Evolutionary conservation across 2,113 vertebrate genomes (phyloP).

Genomic region (Circaetus cinerascens): DNA sequence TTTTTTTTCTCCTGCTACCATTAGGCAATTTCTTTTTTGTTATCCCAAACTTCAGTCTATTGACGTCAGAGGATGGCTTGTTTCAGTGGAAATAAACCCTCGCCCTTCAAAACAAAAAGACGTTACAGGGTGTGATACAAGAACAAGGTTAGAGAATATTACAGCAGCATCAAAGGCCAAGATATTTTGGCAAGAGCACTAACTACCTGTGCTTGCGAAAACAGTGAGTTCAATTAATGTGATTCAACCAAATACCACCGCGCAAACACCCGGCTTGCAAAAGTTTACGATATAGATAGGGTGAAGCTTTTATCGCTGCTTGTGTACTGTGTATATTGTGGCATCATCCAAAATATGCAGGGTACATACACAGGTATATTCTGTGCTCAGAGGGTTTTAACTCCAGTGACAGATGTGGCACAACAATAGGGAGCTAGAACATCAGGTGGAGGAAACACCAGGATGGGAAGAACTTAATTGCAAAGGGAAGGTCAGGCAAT

Average conservation of each 20-base stretch:
- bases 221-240: not conserved
- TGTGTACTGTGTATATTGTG: not conserved
- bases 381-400: not conserved
- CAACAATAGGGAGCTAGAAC: not conserved
- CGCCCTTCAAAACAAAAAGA: slow-evolving; percentile 26
- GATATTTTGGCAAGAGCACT: slow-evolving; percentile 6
- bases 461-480: not conserved
- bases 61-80: slow-evolving; percentile 20
- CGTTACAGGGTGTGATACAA: slow-evolving; percentile 24
- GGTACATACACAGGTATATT: not conserved
- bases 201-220: slow-evolving; percentile 14
- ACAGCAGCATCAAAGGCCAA: slow-evolving; percentile 40
- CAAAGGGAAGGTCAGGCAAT: not conserved
- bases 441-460: not conserved
- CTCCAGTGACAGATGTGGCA: not conserved
- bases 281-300: not conserved
- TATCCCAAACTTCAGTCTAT: slow-evolving; percentile 6
- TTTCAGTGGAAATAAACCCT: slow-evolving; percentile 48
- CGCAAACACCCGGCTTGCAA: not conserved
- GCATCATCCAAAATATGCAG: not conserved
- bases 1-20: not conserved
- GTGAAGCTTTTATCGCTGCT: not conserved
- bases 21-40: slow-evolving; percentile 57
- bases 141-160: slow-evolving; percentile 26
- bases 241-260: not conserved